Base-by-base conservation (phyloP, 2,113 vertebrate genomes). In the Podarcis muralis region DNA sequence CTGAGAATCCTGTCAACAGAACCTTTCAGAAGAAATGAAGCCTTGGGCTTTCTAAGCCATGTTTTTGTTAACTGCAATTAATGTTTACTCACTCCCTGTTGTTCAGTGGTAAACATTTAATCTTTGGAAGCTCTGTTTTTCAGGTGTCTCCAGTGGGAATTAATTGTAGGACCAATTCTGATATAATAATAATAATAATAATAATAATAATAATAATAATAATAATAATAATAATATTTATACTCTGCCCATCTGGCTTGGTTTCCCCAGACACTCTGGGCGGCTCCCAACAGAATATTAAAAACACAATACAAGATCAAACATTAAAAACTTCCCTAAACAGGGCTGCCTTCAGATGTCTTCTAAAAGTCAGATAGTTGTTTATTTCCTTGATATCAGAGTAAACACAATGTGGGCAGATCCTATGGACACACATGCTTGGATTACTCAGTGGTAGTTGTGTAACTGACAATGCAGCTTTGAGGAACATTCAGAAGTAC, bases 1-100 rank as follows among this genome's bases (percentile, higher is more conserved):
- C 69, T 79, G 53, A 87, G 76, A 77, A 77, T 77, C 22, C 1
- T n/a, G 20, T 74, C 85, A 89, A 43, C 62, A 91, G 83, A 86
- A 88, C n/a, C 25, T 53, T 5, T 5, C 91, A 40, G 25, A 12
- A 81, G 72, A 66, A 65, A 18, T 37, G 69, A 16, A 27, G 59
- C 13, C 13, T 35, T 77, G 59, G 25, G n/a, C 30, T 69, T 20
- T 37, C 40, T 78, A 35, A 77, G 74, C 27, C 30, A 9, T 84
- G 32, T 77, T 86, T 88, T 83, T 83, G 80, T 75, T 88, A 77
- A 76, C 23, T 37, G n/a, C 69, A 82, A 15, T 23, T 2, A 84
- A 27, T 57, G 81, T 78, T 78, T 88, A 69, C 48, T 69, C 32
- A 69, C 87, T 77, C 84, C 22, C 23, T 43, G 3, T 0, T 1